A percentile compares a stretch with the other conserved stretches of the same genome.
Conservation (phyloP, 2,113 vertebrate species). For the Fukomys damarensis region DNA sequence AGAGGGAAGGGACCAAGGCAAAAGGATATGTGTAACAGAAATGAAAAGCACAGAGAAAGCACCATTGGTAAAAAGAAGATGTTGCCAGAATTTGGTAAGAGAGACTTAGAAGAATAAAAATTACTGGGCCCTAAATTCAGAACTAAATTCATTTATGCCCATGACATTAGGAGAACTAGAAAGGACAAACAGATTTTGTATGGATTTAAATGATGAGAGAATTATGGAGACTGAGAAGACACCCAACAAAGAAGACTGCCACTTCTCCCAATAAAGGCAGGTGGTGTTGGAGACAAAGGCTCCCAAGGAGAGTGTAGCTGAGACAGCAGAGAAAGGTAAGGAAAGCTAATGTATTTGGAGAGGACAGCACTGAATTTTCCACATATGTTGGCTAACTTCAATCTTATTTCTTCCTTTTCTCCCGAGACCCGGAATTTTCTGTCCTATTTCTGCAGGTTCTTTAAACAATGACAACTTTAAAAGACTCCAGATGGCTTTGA, state of each 20-base stretch:
- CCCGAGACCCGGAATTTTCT: not conserved
- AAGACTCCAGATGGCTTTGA: constrained; percentile 76
- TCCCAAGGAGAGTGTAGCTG: too few relatives aligned
- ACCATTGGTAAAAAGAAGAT: not conserved
- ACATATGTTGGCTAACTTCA: constrained; percentile 49
- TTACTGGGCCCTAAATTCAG: constrained; percentile 1
- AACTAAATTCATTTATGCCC: not conserved
- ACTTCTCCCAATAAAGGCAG: not conserved
- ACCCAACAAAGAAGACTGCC: not conserved
- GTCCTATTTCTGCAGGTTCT: constrained; percentile 22
- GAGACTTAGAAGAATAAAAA: not conserved
- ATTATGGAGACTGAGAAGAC: not conserved
- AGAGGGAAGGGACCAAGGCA: not conserved
- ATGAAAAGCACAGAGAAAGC: constrained; percentile 32
- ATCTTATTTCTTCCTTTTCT: constrained; percentile 51
- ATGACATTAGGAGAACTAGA: not conserved
- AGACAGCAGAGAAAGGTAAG: not conserved
- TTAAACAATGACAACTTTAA: constrained; percentile 75
- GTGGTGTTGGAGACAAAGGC: not conserved
- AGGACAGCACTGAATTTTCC: not conserved
- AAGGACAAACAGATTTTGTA: not conserved
- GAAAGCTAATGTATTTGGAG: not conserved
- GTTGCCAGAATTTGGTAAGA: not conserved
- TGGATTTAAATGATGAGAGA: not conserved
- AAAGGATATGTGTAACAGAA: not conserved